phyloP scores from a whole-genome alignment of 2,113 vertebrate genomes.

The Trematomus loennbergii region DNA sequence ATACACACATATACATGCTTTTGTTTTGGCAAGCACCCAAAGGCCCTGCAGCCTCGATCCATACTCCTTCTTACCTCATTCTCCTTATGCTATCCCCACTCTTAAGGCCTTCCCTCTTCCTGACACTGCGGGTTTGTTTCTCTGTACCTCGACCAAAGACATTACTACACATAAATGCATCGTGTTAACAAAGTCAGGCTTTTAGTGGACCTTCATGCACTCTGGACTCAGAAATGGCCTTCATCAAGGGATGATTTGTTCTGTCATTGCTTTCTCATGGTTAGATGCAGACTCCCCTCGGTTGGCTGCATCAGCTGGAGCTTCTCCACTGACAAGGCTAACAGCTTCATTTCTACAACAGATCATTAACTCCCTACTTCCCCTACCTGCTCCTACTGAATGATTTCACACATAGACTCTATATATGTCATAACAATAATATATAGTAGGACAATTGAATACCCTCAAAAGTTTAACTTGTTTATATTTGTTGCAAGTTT shows the following conservation, averaged over 20 bases:
- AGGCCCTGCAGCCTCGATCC: conserved; percentile 61
- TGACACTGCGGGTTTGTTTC: conserved; percentile 38
- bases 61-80: conserved; percentile 59
- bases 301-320: conserved; percentile 8
- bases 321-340: conserved; percentile 6
- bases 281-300: conserved; percentile 1
- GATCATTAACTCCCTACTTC: not conserved
- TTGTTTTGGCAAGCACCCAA: conserved; percentile 73
- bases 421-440: too few relatives aligned
- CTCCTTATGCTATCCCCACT: conserved; percentile 47
- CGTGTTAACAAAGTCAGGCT: conserved; percentile 4
- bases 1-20: conserved; percentile 43
- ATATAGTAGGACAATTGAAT: too few relatives aligned
- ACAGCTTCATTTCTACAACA: not conserved
- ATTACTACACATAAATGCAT: conserved; percentile 37
- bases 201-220: not conserved
- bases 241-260: conserved; percentile 16
- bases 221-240: conserved; percentile 1
- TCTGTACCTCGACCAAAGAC: conserved; percentile 28
- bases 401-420: not conserved
- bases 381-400: not conserved
- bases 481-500: not conserved
- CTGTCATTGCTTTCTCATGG: conserved; percentile 3
- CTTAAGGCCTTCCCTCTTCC: conserved; percentile 57
- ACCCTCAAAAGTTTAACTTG: not conserved